Evolutionary conservation across 2,888 invertebrate species (phyloP), one percentile per base, ranked within the genome.

Genomic region (Hecatera dysodea): DNA sequence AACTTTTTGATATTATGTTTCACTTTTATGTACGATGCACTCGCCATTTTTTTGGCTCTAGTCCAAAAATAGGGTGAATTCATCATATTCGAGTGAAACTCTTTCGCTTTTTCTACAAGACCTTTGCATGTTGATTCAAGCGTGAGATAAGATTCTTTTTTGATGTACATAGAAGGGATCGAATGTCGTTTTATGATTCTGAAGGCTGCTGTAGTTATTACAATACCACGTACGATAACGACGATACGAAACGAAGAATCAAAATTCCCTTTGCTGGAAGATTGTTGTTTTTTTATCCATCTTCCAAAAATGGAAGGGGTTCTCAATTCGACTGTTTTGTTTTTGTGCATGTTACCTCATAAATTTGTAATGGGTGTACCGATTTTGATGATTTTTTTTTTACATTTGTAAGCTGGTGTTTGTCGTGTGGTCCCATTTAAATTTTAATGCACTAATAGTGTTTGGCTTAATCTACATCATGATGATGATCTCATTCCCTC

Each of bases 91-190:
- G 56, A 74, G 29, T 42, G n/a, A 62, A 72, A 52, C 24, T 42
- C n/a, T n/a, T 29, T 60, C 33, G 33, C 29, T 50, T 60, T 42
- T 36, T 33, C 50, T 63, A 19, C 36, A 53, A 72, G 42, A 44
- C 29, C 63, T 36, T 36, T 53, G 63, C 73, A 73, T 63, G 73
- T 73, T 70, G 50, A 70, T 72, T 50, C 62, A 52, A 72, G 33
- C 62, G 42, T 72, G 33, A 62, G 62, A 72, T 72, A 50, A 39
- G 8, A 42, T 11, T 61, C n/a, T 15, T 17, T 3, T 42, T 57
- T 17, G 29, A 17, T 33, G 4, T n/a, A 29, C 11, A 69, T n/a
- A n/a, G n/a, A 22, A 27, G 19, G 36, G 8, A 4, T 46, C 4
- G 4, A 19, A 36, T 1, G 17, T 53, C 17, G 33, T 3, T 22